Evolutionary conservation across 2,888 invertebrate genomes (phyloP).

Genomic region (Sicus ferrugineus): DNA sequence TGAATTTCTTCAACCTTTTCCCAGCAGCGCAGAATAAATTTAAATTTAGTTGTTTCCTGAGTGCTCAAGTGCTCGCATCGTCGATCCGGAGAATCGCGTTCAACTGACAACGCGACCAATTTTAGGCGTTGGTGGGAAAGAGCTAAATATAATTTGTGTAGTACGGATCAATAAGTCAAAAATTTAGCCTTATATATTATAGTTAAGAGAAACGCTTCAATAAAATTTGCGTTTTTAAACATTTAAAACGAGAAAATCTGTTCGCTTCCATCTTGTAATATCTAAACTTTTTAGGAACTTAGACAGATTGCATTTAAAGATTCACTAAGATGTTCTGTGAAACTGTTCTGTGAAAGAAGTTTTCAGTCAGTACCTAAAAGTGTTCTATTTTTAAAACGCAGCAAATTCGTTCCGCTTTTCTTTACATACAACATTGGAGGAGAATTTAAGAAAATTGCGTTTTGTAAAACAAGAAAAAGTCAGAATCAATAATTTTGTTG

Average conservation of each 20-base stretch:
- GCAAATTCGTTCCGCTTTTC: slow-evolving; percentile 51
- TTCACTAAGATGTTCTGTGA: slow-evolving; percentile 13
- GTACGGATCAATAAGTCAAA: slow-evolving; percentile 31
- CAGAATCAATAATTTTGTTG: slow-evolving; percentile 5
- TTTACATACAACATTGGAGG: slow-evolving; percentile 13
- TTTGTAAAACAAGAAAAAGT: slow-evolving; percentile 5
- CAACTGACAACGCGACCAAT: slow-evolving; percentile 39
- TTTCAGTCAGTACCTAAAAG: slow-evolving; percentile 50
- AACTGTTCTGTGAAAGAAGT: slow-evolving; percentile 40
- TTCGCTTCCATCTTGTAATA: not conserved
- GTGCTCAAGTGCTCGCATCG: slow-evolving; percentile 50
- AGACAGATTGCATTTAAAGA: slow-evolving; percentile 16
- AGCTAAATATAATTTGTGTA: slow-evolving; percentile 50
- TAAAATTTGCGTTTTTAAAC: not conserved
- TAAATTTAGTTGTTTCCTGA: slow-evolving; percentile 56
- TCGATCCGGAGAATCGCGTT: slow-evolving; percentile 31
- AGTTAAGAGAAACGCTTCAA: slow-evolving; percentile 4
- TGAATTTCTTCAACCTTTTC: slow-evolving; percentile 35
- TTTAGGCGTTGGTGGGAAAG: slow-evolving; percentile 52
- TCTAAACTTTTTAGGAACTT: not conserved
- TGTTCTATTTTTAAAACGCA: slow-evolving; percentile 61
- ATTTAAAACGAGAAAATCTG: not conserved
- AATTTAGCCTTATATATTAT: slow-evolving; percentile 6
- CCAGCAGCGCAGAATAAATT: slow-evolving; percentile 47
- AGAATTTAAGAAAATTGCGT: slow-evolving; percentile 10